Evolutionary conservation across 2,113 vertebrate genomes (phyloP).

Genomic region (Sinocyclocheilus maitianheensis): DNA sequence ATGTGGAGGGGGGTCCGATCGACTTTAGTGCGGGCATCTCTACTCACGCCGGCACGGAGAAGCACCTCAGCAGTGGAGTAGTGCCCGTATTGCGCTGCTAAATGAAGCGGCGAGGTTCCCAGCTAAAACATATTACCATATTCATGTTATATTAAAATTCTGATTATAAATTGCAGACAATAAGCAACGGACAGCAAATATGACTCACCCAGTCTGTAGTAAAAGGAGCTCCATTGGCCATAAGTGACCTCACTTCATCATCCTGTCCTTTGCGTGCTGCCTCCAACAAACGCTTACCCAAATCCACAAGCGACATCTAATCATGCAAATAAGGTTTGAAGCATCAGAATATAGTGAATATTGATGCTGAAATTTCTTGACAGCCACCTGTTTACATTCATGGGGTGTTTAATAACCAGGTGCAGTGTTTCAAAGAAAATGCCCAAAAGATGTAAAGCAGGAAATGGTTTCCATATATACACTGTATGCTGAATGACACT

Average conservation of each 20-base stretch:
- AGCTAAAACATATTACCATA: slow-evolving; percentile 65
- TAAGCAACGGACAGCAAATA: not conserved
- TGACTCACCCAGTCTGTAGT: slow-evolving; percentile 78
- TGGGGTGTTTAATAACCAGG: not conserved
- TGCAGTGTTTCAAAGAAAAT: not conserved
- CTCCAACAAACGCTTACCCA: slow-evolving; percentile 78
- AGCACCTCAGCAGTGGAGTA: slow-evolving; percentile 81
- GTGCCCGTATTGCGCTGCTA: slow-evolving; percentile 80
- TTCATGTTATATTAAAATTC: not conserved
- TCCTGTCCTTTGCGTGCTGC: slow-evolving; percentile 80
- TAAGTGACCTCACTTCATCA: slow-evolving; percentile 78
- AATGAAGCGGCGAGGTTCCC: slow-evolving; percentile 80
- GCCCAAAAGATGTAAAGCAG: not conserved
- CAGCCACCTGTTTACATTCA: not conserved
- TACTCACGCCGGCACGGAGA: slow-evolving; percentile 79
- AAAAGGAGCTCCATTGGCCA: slow-evolving; percentile 81
- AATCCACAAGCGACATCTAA: slow-evolving; percentile 81
- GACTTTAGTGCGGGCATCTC: slow-evolving; percentile 82
- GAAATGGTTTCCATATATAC: not conserved
- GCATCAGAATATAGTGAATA: not conserved
- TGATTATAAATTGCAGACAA: not conserved
- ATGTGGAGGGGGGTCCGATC: slow-evolving; percentile 82
- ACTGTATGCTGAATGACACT: not conserved
- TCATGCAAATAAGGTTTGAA: not conserved
- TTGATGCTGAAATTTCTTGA: too few relatives aligned